phyloP scores from a whole-genome alignment of 2,113 vertebrate genomes.

The Glaucidium brasilianum region DNA sequence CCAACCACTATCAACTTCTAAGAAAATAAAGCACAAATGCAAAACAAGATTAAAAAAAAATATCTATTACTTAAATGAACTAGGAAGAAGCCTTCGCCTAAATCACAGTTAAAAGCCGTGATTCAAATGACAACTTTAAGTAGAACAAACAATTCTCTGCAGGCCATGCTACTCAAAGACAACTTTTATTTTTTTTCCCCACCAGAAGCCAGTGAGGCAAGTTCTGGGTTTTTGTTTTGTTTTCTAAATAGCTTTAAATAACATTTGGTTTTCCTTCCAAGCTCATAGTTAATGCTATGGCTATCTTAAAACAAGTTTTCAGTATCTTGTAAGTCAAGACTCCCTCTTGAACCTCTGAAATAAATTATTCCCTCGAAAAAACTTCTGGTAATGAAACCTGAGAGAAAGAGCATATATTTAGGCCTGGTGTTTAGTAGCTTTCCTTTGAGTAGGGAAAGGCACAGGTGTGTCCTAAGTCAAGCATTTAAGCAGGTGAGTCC shows the following conservation, averaged over 20 bases:
- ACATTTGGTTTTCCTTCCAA: background rate
- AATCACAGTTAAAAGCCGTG: background rate
- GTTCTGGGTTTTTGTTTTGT: background rate
- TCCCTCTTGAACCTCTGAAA: background rate
- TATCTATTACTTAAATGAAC: background rate
- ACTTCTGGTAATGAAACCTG: background rate
- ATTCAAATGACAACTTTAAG: background rate
- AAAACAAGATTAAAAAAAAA: background rate
- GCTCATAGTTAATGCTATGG: background rate
- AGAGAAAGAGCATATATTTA: background rate
- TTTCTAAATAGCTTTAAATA: background rate
- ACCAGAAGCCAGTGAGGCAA: background rate
- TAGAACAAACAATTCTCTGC: background rate
- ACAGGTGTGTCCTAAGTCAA: background rate
- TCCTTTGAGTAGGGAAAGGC: background rate
- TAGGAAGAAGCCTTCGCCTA: background rate
- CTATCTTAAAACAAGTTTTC: background rate
- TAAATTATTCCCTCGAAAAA: background rate
- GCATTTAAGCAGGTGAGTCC: background rate
- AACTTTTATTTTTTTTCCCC: background rate
- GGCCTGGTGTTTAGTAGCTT: background rate
- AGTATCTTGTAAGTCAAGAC: background rate
- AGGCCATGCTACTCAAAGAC: background rate
- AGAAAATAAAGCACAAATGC: background rate
- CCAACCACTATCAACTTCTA: background rate